Base-by-base conservation (phyloP, 92 coral and sea anemone species). In the Anthopleura xanthogrammica region DNA sequence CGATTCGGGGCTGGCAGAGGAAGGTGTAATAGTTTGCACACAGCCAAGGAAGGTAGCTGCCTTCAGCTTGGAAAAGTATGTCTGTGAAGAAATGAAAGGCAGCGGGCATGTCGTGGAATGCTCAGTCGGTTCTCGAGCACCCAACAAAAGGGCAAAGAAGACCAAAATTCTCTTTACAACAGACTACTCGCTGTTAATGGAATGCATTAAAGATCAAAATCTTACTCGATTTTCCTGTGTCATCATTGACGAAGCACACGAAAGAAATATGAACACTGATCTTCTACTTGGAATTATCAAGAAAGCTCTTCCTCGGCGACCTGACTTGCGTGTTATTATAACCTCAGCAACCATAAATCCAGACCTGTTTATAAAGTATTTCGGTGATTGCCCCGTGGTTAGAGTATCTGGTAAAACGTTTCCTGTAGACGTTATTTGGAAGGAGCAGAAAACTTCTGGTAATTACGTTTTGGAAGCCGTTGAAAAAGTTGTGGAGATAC, bases 1-100 rank as follows among this genome's bases (percentile, higher is more conserved):
- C 39, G 99, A 96, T 50, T 93, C 94, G 1, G 91, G 91, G 2
- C 89, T 86, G 75, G 89, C 95, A 16, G 82, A 89, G 16, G 60
- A 81, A 8, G 88, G 91, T 13, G 41, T 79, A 11, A 92, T 96
- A 68, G 95, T 90, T 8, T 95, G 98, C 71, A 96, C 99, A 23
- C 99, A 96, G 74, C 99, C 99, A 50, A 73, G 99, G 75, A 96
- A 96, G 71, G 95, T 96, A 11, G 99, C 98, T 24, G 99, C 99
- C 60, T 90, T 93, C 20, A 93, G 95, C 74, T 87, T 96, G 39
- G 93, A 94, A 46, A 84, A 86, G 48, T 90, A 87, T 40, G 99
- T 96, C 41, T 86, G 95, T 60, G 87, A 83, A 36, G 98, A 96
- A 85, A 90, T 90, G 90, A 60, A 68, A 24, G 86, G 73, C 46